These are phyloP conservation scores for Stichodactyla helianthus DNA, from an alignment of 64 coral and sea anemone species.

Conservation along the genomic window DNA sequence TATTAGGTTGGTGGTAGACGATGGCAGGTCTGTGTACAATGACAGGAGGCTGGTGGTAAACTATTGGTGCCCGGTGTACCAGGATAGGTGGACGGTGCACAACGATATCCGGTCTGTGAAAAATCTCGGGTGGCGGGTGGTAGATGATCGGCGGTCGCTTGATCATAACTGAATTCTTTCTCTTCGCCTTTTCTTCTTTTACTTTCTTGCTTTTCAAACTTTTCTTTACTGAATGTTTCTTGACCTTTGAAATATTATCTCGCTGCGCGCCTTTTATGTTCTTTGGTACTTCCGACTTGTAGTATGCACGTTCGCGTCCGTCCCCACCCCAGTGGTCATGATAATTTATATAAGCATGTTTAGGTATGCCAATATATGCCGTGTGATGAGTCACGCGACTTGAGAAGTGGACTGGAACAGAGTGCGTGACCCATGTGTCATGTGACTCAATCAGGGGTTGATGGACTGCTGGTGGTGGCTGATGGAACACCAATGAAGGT, in stretches of 20 bases:
- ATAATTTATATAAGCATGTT: constrained; percentile 44
- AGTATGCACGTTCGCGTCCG: constrained; percentile 16
- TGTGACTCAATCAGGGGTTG: constrained; percentile 76
- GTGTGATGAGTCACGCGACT: constrained; percentile 64
- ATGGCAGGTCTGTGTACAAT: constrained; percentile 85
- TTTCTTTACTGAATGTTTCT: constrained; percentile 33
- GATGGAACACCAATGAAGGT: constrained; percentile 80
- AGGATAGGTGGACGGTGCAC: constrained; percentile 86
- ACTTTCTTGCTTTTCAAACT: constrained; percentile 46
- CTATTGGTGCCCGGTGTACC: constrained; percentile 83
- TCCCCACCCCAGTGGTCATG: constrained; percentile 27
- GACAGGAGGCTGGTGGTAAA: constrained; percentile 91
- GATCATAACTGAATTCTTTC: constrained; percentile 79
- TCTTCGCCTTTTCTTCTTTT: constrained; percentile 55
- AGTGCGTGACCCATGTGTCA: constrained; percentile 71
- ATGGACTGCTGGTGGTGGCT: constrained; percentile 76
- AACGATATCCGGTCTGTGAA: constrained; percentile 91
- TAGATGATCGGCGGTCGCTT: constrained; percentile 88
- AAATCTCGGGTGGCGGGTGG: constrained; percentile 90
- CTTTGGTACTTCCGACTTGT: constrained; percentile 30
- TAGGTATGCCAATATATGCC: constrained; percentile 68
- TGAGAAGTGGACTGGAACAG: constrained; percentile 34
- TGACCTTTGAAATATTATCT: not conserved
- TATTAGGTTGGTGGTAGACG: constrained; percentile 78
- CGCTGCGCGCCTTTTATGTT: not conserved